A percentile compares a stretch with the other conserved stretches of the same genome.
These are phyloP conservation scores for Hypotaenidia okinawae DNA, from an alignment of 2,797 vertebrate species.

Conservation along the genomic window DNA sequence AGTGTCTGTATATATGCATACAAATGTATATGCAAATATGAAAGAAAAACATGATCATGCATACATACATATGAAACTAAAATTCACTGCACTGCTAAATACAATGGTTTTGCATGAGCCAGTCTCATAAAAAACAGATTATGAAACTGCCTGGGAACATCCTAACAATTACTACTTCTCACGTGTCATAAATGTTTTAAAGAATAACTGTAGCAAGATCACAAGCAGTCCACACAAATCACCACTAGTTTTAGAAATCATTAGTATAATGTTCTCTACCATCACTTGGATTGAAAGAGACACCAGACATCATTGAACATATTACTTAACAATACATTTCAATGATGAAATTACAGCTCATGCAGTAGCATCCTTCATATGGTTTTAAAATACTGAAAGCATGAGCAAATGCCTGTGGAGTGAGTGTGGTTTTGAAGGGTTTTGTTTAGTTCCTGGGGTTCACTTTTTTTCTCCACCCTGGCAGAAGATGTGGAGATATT, in stretches of 20 bases:
- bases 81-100: neutral
- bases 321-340: neutral
- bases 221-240: neutral
- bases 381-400: neutral
- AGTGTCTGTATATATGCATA: neutral
- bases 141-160: neutral
- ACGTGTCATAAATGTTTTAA: neutral
- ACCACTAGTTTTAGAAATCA: neutral
- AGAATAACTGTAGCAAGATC: neutral
- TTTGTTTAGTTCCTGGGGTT: neutral
- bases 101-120: neutral
- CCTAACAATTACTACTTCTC: neutral
- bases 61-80: neutral
- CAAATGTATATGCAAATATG: neutral
- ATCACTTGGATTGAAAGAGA: neutral
- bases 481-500: neutral
- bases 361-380: neutral
- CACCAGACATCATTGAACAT: neutral
- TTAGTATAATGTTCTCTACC: neutral
- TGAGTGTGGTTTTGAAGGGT: neutral
- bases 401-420: neutral
- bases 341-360: neutral
- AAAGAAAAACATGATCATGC: neutral
- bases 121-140: neutral
- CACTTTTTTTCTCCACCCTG: neutral